Evolutionary conservation across 2,797 vertebrate genomes (phyloP).

Genomic region (Pangasius macronema): DNA sequence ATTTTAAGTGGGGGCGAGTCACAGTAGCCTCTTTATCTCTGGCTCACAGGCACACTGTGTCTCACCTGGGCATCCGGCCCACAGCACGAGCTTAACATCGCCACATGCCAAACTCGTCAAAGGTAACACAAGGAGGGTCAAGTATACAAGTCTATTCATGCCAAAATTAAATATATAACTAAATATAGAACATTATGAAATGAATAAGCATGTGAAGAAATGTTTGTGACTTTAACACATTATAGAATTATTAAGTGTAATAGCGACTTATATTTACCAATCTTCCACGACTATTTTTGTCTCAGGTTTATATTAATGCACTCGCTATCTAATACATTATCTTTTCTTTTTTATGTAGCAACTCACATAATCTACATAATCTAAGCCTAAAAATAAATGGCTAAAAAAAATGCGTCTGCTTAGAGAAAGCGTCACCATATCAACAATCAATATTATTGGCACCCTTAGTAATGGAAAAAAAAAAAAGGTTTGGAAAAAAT

Average conservation of each 20-base stretch:
- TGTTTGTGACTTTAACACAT: too few species aligned
- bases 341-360: neutral
- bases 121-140: conserved; percentile 11
- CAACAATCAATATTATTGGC: too few species aligned
- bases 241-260: too few species aligned
- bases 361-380: neutral
- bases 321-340: neutral
- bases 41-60: conserved; percentile 25
- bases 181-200: neutral
- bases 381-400: neutral
- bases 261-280: too few species aligned
- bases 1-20: conserved; percentile 11
- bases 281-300: too few species aligned
- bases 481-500: neutral
- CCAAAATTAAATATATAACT: neutral
- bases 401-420: neutral
- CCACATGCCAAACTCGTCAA: conserved; percentile 12
- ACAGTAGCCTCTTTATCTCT: conserved; percentile 51
- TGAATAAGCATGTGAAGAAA: neutral
- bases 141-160: neutral
- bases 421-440: too few species aligned
- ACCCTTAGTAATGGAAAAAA: neutral
- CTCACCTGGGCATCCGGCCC: conserved; percentile 34
- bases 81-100: conserved; percentile 6
- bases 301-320: neutral